These are phyloP conservation scores for Loxodonta africana DNA, from an alignment of 2,113 vertebrate species.

Conservation along the genomic window DNA sequence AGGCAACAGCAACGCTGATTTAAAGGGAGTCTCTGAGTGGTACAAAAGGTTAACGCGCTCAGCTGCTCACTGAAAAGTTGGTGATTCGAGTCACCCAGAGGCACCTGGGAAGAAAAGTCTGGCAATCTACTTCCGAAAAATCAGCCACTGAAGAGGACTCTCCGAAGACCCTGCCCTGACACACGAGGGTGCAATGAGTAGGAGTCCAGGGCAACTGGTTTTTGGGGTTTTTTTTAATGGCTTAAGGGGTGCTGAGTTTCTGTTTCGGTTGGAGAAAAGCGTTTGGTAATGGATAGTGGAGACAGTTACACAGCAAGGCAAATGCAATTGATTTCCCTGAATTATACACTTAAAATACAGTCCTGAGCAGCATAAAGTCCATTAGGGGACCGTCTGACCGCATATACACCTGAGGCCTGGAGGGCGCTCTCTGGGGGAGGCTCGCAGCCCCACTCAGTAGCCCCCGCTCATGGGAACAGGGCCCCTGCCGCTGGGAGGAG, in stretches of 20 bases:
- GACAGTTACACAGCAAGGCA: not conserved
- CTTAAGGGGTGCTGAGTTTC: not conserved
- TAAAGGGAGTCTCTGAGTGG: not conserved
- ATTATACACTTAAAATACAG: not conserved
- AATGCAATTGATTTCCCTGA: not conserved
- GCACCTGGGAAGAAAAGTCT: not conserved
- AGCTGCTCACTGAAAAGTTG: not conserved
- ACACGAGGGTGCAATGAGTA: not conserved
- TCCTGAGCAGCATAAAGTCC: no score
- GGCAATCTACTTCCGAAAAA: not conserved
- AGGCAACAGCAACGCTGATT: not conserved
- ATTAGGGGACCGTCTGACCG: no score
- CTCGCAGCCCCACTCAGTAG: no score
- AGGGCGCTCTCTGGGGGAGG: no score
- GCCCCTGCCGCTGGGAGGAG: no score
- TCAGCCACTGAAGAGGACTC: not conserved
- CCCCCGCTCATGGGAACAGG: no score
- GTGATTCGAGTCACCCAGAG: not conserved
- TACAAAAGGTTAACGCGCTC: not conserved
- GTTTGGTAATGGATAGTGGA: not conserved
- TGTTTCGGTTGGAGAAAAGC: not conserved
- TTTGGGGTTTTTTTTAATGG: no score
- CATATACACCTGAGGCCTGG: no score
- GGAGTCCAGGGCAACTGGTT: not conserved
- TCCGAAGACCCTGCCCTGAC: not conserved